Base-by-base conservation (phyloP, 2,113 vertebrate species). In the Neogobius melanostomus region DNA sequence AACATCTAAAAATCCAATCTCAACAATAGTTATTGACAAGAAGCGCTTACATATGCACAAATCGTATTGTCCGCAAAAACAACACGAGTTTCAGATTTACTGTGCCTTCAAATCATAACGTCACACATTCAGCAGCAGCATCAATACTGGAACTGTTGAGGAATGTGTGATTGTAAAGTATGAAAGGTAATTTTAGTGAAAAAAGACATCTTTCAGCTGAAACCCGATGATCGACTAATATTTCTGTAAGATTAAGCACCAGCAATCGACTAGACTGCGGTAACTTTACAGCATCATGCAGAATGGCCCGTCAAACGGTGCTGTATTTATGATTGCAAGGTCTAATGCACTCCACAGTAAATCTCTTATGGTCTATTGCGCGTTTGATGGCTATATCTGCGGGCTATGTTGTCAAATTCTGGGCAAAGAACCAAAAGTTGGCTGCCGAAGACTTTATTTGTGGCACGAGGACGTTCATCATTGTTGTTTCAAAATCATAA, bases 311-410 rank as follows among this genome's bases (percentile, higher is more conserved):
- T 72, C 61, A 74, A 62, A 60, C 66, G 44, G 56, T 15, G 14
- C 56, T 48, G 50, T 52, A 76, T 82, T 82, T 75, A 84, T 50
- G 45, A 7, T 61, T 11, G 11, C 11, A 6, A 15, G 61, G 9
- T 2, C 10, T 16, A 46, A 43, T 50, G 81, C 77, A 74, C 77
- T 69, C 69, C 46, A 9, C 64, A 14, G 43, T 73, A 54, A 8
- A 59, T 64, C 72, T 66, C 21, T 66, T 51, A 12, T 4, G 51
- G 11, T 7, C 43, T 64, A 21, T 53, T 62, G 79, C 49, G 68
- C 51, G 60, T 53, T 12, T 60, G 74, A 73, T 68, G 70, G 61
- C 17, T 73, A 11, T 43, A 56, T 63, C 28, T 36, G 28, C 28
- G 6, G 53, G 21, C 6, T 54, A 21, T 11, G 16, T 21, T 54